These are phyloP conservation scores for Camponotus fellah DNA, from an alignment of 2,888 invertebrate genomes.

Conservation along the genomic window DNA sequence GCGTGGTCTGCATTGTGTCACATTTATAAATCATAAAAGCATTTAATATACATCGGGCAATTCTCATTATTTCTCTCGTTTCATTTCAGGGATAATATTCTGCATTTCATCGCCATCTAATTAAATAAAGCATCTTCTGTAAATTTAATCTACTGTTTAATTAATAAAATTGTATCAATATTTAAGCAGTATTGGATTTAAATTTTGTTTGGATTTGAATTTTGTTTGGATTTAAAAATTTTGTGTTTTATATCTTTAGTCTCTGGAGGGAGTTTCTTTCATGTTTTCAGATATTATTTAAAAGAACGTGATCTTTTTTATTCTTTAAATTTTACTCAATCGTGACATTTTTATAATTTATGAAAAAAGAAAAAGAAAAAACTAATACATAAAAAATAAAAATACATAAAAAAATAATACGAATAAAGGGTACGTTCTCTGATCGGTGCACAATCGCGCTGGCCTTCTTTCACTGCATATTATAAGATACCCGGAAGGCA, in stretches of 20 bases:
- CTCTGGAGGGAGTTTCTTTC: not conserved
- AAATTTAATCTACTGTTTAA: not conserved
- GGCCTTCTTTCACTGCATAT: constrained; percentile 6
- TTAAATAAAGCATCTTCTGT: not conserved
- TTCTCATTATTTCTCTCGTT: not conserved
- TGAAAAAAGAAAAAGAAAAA: not conserved
- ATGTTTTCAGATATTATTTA: not conserved
- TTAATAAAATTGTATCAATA: not conserved
- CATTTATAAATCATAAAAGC: constrained; percentile 34
- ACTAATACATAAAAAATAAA: not conserved
- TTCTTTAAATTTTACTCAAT: not conserved
- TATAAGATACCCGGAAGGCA: constrained; percentile 38
- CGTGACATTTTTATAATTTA: not conserved
- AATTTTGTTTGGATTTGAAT: not conserved
- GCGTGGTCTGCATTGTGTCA: constrained; percentile 32
- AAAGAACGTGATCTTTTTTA: not conserved
- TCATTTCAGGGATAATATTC: not conserved
- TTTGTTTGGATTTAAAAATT: not conserved
- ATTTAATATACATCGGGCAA: not conserved
- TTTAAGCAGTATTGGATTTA: not conserved
- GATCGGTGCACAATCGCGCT: not conserved
- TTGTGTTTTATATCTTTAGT: not conserved
- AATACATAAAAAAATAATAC: not conserved
- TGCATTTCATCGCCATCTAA: not conserved
- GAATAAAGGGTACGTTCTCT: not conserved